Conservation (phyloP, 2,797 vertebrate species). For the Okamejei kenojei region DNA sequence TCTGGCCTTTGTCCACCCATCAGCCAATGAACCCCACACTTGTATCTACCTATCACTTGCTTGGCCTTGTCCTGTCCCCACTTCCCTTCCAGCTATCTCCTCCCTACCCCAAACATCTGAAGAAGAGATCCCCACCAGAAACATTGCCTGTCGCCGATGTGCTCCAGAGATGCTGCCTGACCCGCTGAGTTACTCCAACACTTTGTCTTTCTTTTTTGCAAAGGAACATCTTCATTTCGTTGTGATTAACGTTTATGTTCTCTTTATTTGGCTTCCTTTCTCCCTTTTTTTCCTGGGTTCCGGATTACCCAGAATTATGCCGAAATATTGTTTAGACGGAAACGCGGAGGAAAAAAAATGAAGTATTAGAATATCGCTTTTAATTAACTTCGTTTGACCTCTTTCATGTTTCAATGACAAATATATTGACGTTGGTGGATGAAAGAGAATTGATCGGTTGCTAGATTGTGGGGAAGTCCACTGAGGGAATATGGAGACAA, state of each 20-base stretch:
- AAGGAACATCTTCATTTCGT: too few species aligned
- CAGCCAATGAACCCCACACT: too few species aligned
- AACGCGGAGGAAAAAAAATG: background rate
- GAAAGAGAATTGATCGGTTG: background rate
- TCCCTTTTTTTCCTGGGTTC: background rate
- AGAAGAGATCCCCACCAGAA: too few species aligned
- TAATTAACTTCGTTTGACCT: background rate
- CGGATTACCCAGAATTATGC: background rate
- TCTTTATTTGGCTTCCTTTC: background rate
- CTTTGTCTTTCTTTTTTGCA: too few species aligned
- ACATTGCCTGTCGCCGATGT: too few species aligned
- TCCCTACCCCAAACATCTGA: too few species aligned
- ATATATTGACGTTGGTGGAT: background rate
- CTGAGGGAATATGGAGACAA: background rate
- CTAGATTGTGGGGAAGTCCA: background rate
- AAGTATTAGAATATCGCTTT: background rate
- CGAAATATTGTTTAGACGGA: background rate
- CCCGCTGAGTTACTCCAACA: too few species aligned
- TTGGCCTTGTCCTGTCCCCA: too few species aligned
- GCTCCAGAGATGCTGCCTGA: too few species aligned
- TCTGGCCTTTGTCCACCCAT: too few species aligned
- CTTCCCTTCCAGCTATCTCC: too few species aligned
- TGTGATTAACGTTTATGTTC: background rate
- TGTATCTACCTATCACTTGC: too few species aligned
- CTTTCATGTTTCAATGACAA: background rate